phyloP scores from a whole-genome alignment of 2,797 vertebrate species.

The Melanogrammus aeglefinus region DNA sequence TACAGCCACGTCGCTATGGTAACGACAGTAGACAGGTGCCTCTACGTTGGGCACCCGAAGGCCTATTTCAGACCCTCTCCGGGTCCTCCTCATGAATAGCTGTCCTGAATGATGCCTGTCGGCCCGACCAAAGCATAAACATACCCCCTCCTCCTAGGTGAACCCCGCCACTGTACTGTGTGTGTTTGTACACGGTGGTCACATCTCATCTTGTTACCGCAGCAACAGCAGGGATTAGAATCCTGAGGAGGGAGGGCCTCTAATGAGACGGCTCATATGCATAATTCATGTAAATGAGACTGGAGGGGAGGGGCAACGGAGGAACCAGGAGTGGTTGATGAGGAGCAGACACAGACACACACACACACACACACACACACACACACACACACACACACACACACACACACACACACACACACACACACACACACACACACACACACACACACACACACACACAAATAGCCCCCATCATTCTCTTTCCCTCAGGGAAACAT shows the following conservation, averaged over 20 bases:
- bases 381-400: background rate
- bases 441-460: slow-evolving; percentile 19
- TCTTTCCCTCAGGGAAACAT: too few species aligned
- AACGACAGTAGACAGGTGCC: slow-evolving; percentile 64
- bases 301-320: slow-evolving; percentile 14
- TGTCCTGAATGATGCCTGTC: too few species aligned
- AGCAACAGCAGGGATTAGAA: slow-evolving; percentile 68
- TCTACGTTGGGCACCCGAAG: too few species aligned
- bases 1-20: slow-evolving; percentile 33
- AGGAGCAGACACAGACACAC: slow-evolving; percentile 35
- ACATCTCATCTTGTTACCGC: slow-evolving; percentile 69
- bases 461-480: slow-evolving; percentile 6
- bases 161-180: too few species aligned
- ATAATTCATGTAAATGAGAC: slow-evolving; percentile 73
- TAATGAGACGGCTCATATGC: slow-evolving; percentile 69
- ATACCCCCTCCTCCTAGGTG: too few species aligned
- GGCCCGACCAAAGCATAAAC: too few species aligned
- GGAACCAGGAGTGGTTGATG: slow-evolving; percentile 37
- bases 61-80: too few species aligned
- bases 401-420: too few species aligned
- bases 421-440: slow-evolving; percentile 21
- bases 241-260: slow-evolving; percentile 57
- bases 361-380: slow-evolving; percentile 14
- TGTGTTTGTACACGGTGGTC: slow-evolving; percentile 50
- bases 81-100: too few species aligned